Base-by-base conservation (phyloP, 1,140 invertebrate species). In the Drosophila pseudoananassae region DNA sequence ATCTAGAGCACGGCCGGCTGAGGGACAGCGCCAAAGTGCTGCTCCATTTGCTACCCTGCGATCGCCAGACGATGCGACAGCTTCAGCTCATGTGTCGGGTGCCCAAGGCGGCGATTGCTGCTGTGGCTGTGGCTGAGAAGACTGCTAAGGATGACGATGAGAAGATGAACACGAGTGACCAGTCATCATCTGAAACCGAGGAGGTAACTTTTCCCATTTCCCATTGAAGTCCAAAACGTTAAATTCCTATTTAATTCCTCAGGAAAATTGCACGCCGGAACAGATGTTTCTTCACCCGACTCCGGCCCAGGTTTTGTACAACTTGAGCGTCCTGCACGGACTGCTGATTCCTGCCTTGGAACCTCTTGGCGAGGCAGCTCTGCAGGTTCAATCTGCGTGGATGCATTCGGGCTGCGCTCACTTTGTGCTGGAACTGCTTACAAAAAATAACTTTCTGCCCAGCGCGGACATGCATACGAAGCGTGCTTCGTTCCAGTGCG, bases 311-410 rank as follows among this genome's bases (percentile, higher is more conserved):
- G 96, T 97, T 80, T 93, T 97, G 15, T 97, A 97, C 90, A 93
- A 93, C 68, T 92, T 94, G 66, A 92, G 98, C 94, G 97, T 98
- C 46, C 92, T 98, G 49, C 98, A 99, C 91, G 95, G 97, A 49
- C 93, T 99, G 83, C 92, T 99, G 36, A 98, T 99, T 95, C 98
- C 98, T 12, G 97, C 98, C 8, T 92, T 95, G 25, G 97, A 98
- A 78, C 95, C 96, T 3, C 93, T 96, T 70, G 94, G 96, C 0
- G 97, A 98, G 38, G 95, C 96, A 76, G 95, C 97, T 29, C 95
- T 96, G 83, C 95, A 96, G 89, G 97, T 98, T 92, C 97, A 98
- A 92, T 95, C 95, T 64, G 96, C 96, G 87, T 98, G 98, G 91
- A 75, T 92, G 74, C 90, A 91, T 52, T 92, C 91, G 79, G 96